Evolutionary conservation across 1,140 invertebrate genomes (phyloP).

Genomic region (Hermetia illucens): DNA sequence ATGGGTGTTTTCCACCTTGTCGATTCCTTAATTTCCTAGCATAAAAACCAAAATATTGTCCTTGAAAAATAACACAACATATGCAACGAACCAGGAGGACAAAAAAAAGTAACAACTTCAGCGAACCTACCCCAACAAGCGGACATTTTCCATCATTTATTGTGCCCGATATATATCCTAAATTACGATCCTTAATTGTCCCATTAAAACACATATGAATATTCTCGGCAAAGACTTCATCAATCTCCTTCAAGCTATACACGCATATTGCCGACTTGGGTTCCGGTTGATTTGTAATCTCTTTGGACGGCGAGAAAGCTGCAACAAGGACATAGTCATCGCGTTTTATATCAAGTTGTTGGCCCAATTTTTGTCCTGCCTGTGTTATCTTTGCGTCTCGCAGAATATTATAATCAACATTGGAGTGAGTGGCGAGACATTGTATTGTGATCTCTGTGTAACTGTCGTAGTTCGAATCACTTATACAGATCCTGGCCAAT

Average conservation of each 20-base stretch:
- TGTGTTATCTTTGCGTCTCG: slow-evolving; percentile 77
- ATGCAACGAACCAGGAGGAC: too few species aligned
- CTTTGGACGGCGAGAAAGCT: slow-evolving; percentile 70
- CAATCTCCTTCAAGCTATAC: slow-evolving; percentile 74
- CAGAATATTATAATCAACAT: slow-evolving; percentile 65
- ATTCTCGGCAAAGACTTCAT: slow-evolving; percentile 87
- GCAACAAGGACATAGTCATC: slow-evolving; percentile 68
- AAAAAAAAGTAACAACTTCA: too few species aligned
- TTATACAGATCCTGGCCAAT: slow-evolving; percentile 81
- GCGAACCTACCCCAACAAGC: slow-evolving; percentile 48
- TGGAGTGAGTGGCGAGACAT: slow-evolving; percentile 42
- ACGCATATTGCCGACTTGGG: slow-evolving; percentile 71
- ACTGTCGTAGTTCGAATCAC: slow-evolving; percentile 85
- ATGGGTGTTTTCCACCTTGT: too few species aligned
- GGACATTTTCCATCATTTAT: slow-evolving; percentile 83
- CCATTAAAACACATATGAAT: slow-evolving; percentile 96
- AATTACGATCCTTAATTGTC: slow-evolving; percentile 76
- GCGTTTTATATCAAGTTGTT: slow-evolving; percentile 57
- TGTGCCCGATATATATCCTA: slow-evolving; percentile 85
- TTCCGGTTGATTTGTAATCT: slow-evolving; percentile 63
- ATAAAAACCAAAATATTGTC: too few species aligned
- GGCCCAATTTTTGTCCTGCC: slow-evolving; percentile 67
- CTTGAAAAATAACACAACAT: too few species aligned
- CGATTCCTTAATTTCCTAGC: too few species aligned
- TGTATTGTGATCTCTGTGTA: slow-evolving; percentile 90